Evolutionary conservation across 2,113 vertebrate genomes (phyloP).

Genomic region (Microtus oregoni): DNA sequence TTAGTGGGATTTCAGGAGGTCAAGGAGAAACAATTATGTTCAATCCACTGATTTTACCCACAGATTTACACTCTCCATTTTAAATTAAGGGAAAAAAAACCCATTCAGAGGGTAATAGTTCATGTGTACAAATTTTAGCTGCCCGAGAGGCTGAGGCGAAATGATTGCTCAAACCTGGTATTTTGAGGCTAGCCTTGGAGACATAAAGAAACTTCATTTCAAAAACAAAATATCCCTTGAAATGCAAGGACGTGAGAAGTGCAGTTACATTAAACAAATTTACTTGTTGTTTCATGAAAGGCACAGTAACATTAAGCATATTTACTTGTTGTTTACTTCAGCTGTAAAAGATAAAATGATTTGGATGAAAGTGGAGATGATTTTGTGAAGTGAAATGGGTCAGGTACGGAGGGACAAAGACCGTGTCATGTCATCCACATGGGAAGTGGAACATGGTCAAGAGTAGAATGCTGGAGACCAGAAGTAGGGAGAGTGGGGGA

Average conservation of each 20-base stretch:
- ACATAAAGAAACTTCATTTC: background rate
- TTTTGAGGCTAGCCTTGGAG: background rate
- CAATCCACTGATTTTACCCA: background rate
- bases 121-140: background rate
- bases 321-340: conserved; percentile 14
- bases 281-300: background rate
- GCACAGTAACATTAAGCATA: background rate
- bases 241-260: background rate
- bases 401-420: background rate
- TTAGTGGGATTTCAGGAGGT: conserved; percentile 31
- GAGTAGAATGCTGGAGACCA: background rate
- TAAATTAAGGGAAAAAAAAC: background rate
- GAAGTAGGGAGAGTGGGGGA: background rate
- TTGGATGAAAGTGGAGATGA: background rate
- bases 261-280: conserved; percentile 20
- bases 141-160: background rate
- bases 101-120: background rate
- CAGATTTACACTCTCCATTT: background rate
- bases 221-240: background rate
- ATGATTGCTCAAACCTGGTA: background rate
- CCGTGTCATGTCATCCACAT: background rate
- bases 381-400: background rate
- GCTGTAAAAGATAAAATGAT: background rate
- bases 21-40: background rate
- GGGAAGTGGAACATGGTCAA: background rate